Conservation (phyloP, 1,140 invertebrate species). For the Carposina sasakii region DNA sequence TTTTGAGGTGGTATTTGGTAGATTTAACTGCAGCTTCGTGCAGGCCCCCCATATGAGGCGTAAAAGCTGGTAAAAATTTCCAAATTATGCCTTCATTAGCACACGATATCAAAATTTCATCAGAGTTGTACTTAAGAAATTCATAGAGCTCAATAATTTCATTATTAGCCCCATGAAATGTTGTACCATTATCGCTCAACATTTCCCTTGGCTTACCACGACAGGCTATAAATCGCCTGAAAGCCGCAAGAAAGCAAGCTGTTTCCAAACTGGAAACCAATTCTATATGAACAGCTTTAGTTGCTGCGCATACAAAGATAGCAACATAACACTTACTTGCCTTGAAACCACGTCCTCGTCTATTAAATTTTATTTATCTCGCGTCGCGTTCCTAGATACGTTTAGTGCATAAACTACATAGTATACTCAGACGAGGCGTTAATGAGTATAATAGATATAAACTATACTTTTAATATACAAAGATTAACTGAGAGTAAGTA, state of each 20-base stretch:
- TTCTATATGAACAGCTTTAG: neutral
- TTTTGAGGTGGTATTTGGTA: slow-evolving; percentile 4
- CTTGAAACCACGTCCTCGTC: neutral
- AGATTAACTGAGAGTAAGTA: no score
- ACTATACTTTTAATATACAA: no score
- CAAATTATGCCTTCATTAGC: neutral
- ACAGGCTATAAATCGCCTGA: neutral
- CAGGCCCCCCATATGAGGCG: slow-evolving; percentile 1
- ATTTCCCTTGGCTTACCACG: neutral
- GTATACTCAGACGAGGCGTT: no score
- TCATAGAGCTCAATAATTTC: neutral
- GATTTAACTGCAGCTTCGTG: slow-evolving; percentile 1
- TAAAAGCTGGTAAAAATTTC: slow-evolving; percentile 1
- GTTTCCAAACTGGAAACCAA: neutral
- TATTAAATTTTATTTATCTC: no score
- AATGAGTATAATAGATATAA: no score
- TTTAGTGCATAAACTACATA: no score
- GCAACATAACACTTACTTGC: neutral
- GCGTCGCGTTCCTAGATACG: no score
- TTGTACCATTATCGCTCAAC: slow-evolving; percentile 1
- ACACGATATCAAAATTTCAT: neutral
- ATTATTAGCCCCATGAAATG: neutral
- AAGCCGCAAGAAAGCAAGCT: neutral
- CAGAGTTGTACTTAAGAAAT: neutral
- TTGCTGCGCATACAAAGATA: neutral